Conservation (phyloP, 2,797 vertebrate species). For the Premnoplex brunnescens region DNA sequence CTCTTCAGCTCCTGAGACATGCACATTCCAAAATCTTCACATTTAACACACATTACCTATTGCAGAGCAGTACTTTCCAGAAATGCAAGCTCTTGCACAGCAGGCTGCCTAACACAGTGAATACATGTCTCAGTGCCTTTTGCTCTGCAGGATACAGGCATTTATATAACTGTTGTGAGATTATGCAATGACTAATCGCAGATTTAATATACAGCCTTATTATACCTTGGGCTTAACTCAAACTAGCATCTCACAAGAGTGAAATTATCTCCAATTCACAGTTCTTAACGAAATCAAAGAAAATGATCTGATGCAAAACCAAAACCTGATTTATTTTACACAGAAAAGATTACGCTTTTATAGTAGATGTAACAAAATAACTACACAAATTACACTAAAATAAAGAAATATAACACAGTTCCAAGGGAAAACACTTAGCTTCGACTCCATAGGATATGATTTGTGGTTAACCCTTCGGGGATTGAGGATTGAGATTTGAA, state of each 20-base stretch:
- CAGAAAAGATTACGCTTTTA: background rate
- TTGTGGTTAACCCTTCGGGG: background rate
- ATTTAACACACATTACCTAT: background rate
- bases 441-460: background rate
- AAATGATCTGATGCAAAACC: background rate
- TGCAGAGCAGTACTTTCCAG: background rate
- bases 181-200: background rate
- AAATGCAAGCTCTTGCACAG: background rate
- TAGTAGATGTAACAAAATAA: background rate
- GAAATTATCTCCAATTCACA: background rate
- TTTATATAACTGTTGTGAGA: slow-evolving; percentile 1
- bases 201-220: background rate
- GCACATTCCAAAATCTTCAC: background rate
- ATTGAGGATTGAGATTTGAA: background rate
- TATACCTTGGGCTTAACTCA: background rate
- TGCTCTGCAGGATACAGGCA: background rate
- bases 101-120: background rate
- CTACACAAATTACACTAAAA: background rate
- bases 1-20: background rate
- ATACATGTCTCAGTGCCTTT: background rate
- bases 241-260: background rate
- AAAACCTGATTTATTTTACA: background rate
- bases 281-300: background rate
- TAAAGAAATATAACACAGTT: background rate
- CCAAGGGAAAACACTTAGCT: background rate